phyloP scores from a whole-genome alignment of 2,797 vertebrate species.

The Danio jaintianensis region DNA sequence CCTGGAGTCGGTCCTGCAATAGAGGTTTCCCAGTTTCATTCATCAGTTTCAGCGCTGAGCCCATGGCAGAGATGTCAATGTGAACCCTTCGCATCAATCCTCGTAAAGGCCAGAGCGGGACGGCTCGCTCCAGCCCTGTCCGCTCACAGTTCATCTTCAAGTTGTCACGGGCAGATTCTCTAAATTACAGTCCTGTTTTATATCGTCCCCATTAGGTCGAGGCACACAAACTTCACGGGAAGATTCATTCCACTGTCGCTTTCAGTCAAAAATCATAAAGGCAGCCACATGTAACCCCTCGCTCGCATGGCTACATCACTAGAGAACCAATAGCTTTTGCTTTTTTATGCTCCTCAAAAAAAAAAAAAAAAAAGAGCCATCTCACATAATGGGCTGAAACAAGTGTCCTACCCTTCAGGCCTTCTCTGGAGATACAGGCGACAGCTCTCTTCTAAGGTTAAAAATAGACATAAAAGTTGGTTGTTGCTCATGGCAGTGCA shows the following conservation, averaged over 20 bases:
- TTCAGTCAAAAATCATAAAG: constrained; percentile 39
- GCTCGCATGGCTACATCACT: background rate
- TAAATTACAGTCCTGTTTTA: constrained; percentile 56
- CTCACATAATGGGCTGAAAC: constrained; percentile 40
- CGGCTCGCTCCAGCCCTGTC: constrained; percentile 57
- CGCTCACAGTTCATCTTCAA: constrained; percentile 56
- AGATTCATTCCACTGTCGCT: constrained; percentile 6
- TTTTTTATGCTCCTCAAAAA: constrained; percentile 8
- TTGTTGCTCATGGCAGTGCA: constrained; percentile 13
- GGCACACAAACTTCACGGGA: background rate
- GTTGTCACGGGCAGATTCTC: constrained; percentile 48
- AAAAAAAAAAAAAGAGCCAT: constrained; percentile 21
- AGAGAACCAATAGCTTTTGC: constrained; percentile 29
- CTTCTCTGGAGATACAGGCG: constrained; percentile 15
- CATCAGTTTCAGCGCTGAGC: constrained; percentile 48
- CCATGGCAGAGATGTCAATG: constrained; percentile 62
- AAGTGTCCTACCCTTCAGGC: constrained; percentile 23
- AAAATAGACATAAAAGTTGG: constrained; percentile 38
- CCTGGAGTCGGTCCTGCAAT: constrained; percentile 16
- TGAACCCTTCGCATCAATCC: constrained; percentile 59
- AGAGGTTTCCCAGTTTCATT: constrained; percentile 59
- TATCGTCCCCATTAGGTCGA: constrained; percentile 22
- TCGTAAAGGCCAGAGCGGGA: constrained; percentile 66
- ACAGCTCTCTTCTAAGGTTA: constrained; percentile 24
- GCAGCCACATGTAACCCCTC: background rate